Conservation (phyloP, 1,140 invertebrate species). For the Paraescarpia echinospica region DNA sequence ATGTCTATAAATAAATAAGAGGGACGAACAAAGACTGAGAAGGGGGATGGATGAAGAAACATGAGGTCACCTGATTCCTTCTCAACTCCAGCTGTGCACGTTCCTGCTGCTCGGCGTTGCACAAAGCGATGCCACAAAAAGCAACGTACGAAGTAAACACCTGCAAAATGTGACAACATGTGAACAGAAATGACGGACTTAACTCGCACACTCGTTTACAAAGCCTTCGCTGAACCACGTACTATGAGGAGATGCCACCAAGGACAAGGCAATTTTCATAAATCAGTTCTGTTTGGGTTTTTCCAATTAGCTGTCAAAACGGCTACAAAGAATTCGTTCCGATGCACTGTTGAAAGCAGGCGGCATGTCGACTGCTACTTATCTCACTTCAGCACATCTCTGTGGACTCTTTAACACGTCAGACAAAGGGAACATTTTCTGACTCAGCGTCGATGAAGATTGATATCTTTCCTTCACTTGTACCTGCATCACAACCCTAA, state of each 20-base stretch:
- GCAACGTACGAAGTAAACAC: slow-evolving; percentile 90
- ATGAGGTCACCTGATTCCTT: slow-evolving; percentile 76
- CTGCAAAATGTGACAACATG: slow-evolving; percentile 49
- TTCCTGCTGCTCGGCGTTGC: slow-evolving; percentile 95
- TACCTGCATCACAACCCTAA: neutral
- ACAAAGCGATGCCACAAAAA: slow-evolving; percentile 95
- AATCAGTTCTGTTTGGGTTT: slow-evolving; percentile 13
- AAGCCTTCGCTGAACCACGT: neutral
- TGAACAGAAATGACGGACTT: neutral
- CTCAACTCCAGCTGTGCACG: slow-evolving; percentile 90
- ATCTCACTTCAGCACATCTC: neutral
- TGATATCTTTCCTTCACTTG: neutral
- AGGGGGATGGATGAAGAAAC: neutral
- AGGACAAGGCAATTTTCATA: neutral
- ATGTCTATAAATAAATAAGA: neutral
- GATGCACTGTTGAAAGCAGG: neutral
- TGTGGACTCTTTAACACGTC: neutral
- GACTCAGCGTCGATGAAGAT: neutral
- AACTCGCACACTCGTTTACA: neutral
- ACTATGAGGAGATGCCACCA: neutral
- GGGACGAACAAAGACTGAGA: neutral
- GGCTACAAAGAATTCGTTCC: neutral
- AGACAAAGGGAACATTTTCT: neutral
- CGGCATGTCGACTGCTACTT: neutral
- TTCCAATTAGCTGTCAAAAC: slow-evolving; percentile 10